Evolutionary conservation across 2,797 vertebrate species (phyloP).

Genomic region (Manis pentadactyla): DNA sequence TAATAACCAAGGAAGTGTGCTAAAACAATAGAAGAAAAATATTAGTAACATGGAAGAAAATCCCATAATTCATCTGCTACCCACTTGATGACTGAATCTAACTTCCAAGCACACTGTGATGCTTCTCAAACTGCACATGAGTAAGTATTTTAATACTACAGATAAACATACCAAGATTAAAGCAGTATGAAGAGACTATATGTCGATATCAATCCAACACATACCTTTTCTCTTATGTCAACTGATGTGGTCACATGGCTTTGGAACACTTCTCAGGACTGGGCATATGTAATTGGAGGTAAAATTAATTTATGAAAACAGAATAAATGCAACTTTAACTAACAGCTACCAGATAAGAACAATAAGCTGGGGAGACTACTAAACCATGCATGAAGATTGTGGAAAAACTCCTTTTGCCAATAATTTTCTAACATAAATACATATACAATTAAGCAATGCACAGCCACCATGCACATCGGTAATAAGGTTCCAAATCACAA

Average conservation of each 20-base stretch:
- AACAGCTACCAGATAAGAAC: not conserved
- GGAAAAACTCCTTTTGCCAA: not conserved
- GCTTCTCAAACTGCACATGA: conserved; percentile 35
- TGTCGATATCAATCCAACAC: conserved; percentile 28
- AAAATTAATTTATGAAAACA: conserved; percentile 59
- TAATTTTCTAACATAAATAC: conserved; percentile 33
- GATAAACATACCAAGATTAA: conserved; percentile 3
- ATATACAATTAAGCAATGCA: conserved; percentile 40
- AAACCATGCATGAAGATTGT: not conserved
- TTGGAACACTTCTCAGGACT: conserved; percentile 45
- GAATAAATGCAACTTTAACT: too few relatives aligned
- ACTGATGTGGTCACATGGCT: conserved; percentile 2
- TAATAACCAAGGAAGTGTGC: conserved; percentile 92
- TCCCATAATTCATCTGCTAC: conserved; percentile 56
- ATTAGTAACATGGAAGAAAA: conserved; percentile 74
- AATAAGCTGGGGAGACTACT: not conserved
- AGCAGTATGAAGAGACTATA: conserved; percentile 13
- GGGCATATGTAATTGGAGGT: not conserved
- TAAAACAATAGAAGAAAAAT: conserved; percentile 85
- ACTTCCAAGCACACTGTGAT: conserved; percentile 26
- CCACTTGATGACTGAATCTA: conserved; percentile 60
- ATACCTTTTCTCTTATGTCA: conserved; percentile 5
- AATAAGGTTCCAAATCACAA: conserved; percentile 53
- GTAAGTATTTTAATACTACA: not conserved
- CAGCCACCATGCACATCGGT: conserved; percentile 6